These are phyloP conservation scores for Bovichtus variegatus DNA, from an alignment of 2,797 vertebrate genomes.

Conservation along the genomic window DNA sequence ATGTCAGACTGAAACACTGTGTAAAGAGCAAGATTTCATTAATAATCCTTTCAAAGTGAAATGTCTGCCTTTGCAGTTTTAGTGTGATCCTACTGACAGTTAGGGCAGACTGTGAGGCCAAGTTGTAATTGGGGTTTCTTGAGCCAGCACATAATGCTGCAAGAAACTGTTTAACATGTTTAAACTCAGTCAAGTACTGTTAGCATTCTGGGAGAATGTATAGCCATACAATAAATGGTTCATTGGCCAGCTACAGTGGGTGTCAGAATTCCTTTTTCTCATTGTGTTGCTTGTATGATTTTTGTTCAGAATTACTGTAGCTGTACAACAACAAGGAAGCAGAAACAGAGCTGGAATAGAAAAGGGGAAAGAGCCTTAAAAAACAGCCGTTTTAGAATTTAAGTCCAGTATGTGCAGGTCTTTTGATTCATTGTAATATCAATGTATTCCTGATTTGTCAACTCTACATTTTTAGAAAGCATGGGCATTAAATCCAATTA, in stretches of 20 bases:
- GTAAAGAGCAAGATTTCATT: constrained; percentile 79
- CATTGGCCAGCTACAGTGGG: constrained; percentile 22
- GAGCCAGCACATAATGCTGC: constrained; percentile 67
- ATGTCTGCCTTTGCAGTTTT: constrained; percentile 74
- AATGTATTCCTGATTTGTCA: constrained; percentile 34
- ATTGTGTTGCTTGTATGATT: constrained; percentile 10
- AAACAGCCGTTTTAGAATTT: constrained; percentile 10
- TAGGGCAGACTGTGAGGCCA: constrained; percentile 60
- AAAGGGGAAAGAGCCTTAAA: neutral
- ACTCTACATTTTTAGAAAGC: constrained; percentile 20
- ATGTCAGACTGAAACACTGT: constrained; percentile 72
- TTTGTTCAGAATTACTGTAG: constrained; percentile 33
- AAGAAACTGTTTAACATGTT: constrained; percentile 65
- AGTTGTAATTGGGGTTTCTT: constrained; percentile 74
- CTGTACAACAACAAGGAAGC: constrained; percentile 22
- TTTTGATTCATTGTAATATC: constrained; percentile 15
- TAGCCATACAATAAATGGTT: constrained; percentile 41
- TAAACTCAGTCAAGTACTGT: constrained; percentile 56
- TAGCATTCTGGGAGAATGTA: constrained; percentile 52
- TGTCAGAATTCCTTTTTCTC: constrained; percentile 10
- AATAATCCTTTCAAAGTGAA: constrained; percentile 82
- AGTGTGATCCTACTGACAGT: constrained; percentile 71
- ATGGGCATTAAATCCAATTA: constrained; percentile 48
- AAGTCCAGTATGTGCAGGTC: neutral
- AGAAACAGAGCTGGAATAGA: constrained; percentile 15